These are phyloP conservation scores for Netelia fuscicornis DNA, from an alignment of 2,888 invertebrate genomes.

Conservation along the genomic window DNA sequence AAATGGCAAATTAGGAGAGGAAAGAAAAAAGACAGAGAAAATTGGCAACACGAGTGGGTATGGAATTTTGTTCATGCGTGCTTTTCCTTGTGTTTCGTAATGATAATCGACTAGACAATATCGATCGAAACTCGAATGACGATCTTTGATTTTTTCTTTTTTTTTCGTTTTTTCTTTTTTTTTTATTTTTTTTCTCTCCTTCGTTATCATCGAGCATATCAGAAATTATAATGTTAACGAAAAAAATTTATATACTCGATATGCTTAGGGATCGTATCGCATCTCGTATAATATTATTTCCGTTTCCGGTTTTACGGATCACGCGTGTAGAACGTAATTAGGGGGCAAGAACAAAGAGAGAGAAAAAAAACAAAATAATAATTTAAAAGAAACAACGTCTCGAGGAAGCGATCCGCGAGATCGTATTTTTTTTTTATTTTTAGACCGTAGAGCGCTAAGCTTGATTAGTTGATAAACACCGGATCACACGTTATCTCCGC, in stretches of 20 bases:
- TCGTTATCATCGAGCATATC: constrained; percentile 60
- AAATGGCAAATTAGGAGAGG: constrained; percentile 73
- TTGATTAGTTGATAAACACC: constrained; percentile 74
- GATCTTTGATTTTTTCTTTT: too few relatives aligned
- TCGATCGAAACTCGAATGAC: background rate
- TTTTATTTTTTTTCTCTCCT: background rate
- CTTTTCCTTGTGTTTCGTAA: background rate
- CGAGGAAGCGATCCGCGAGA: constrained; percentile 75
- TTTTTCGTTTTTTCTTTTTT: too few relatives aligned
- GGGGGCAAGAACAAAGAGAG: background rate
- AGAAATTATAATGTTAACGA: constrained; percentile 52
- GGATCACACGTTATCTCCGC: constrained; percentile 72
- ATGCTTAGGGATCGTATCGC: constrained; percentile 8
- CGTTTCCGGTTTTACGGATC: constrained; percentile 81
- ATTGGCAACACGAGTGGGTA: constrained; percentile 6
- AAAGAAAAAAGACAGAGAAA: background rate
- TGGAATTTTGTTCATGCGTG: too few relatives aligned
- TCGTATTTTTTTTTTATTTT: background rate
- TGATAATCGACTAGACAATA: background rate
- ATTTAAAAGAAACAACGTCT: constrained; percentile 71
- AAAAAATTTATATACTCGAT: constrained; percentile 12
- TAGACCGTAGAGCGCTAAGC: constrained; percentile 76
- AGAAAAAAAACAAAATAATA: constrained; percentile 60
- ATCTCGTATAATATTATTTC: constrained; percentile 66
- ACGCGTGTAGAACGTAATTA: constrained; percentile 64